Base-by-base conservation (phyloP, 2,113 vertebrate genomes). In the Chlorodrepanis virens region DNA sequence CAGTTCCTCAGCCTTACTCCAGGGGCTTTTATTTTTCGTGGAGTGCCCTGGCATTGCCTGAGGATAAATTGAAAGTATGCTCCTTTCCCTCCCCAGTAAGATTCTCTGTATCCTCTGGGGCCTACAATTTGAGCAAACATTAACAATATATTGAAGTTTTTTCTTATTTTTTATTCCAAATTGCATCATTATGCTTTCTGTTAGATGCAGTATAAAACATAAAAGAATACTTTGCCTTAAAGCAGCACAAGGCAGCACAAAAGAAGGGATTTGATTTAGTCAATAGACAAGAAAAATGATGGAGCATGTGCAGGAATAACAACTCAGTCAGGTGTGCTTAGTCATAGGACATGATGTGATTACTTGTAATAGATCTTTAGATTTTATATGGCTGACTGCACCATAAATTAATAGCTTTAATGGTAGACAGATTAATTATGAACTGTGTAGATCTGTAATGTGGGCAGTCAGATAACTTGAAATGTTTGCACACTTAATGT, bases 1-100 rank as follows among this genome's bases (percentile, higher is more conserved):
- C 57, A n/a, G 44, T 93, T 98, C 98, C 98, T 98, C 98, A 97
- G 96, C 97, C 98, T 98, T 98, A 98, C 98, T 98, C 97, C 96
- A 95, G 98, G 97, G 97, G 83, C 97, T 96, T 95, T 94, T 94
- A 75, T 77, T 85, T 76, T 83, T 64, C 35, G 19, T 96, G 45
- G 83, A 96, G 96, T 75, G 83, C 97, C 89, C 96, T 97, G 98
- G 98, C 98, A 98, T 98, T 98, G 98, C 95, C 96, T 98, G 98
- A 98, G 98, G 98, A 98, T 86, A 98, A 75, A 98, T 79, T 85
- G 96, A 94, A 92, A 80, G n/a, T 39, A 35, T 96, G 97, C 97
- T 96, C 97, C 52, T 35, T 79, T 97, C 97, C 97, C 96, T 97
- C 97, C 97, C 96, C 96, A 97, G 87, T 61, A 91, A 87, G 97